Evolutionary conservation across 1,140 invertebrate genomes (phyloP), one percentile per base, ranked within the genome.

Genomic region (Diabrotica virgifera): DNA sequence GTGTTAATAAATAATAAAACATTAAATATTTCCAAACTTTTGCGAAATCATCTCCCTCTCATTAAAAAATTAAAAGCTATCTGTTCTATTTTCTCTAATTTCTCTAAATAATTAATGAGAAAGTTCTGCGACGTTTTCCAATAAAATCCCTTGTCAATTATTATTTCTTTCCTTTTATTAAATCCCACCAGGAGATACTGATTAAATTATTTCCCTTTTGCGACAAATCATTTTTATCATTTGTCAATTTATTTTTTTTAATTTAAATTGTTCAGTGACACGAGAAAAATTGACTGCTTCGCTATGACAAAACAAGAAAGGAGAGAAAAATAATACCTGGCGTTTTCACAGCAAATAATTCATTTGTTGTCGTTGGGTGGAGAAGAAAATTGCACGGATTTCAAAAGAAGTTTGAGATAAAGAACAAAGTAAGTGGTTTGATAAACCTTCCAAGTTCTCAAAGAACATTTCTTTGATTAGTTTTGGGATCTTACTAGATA

Each of bases 331-430:
- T 55, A 55, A 55, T 55, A 55, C 53, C 53, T 55, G 53, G 53
- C 53, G 9, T 55, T 55, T 55, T 55, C 53, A 55, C 53, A 24
- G 53, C 53, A 55, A 55, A 55, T 55, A 55, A 55, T 55, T 55
- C 53, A 55, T 55, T 14, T 35, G 53, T 13, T 55, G 53, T 55
- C 53, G 53, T 55, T 13, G 9, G 9, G 11, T 9, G 53, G 53
- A 5, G 14, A 55, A 11, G 53, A 55, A 11, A 55, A 7, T 55
- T 55, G n/a, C 14, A 35, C 14, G 53, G 53, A 55, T 55, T 55
- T 55, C 53, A 12, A 55, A 13, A 24, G 53, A 24, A 55, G 36
- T 55, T 55, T 35, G 53, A 55, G 53, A 55, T 55, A 14, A 14
- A 13, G 53, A 5, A 55, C 10, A 5, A 35, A 24, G 53, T 55